Evolutionary conservation across 2,888 invertebrate genomes (phyloP), one percentile per base, ranked within the genome.

Genomic region (Agrotis segetum): DNA sequence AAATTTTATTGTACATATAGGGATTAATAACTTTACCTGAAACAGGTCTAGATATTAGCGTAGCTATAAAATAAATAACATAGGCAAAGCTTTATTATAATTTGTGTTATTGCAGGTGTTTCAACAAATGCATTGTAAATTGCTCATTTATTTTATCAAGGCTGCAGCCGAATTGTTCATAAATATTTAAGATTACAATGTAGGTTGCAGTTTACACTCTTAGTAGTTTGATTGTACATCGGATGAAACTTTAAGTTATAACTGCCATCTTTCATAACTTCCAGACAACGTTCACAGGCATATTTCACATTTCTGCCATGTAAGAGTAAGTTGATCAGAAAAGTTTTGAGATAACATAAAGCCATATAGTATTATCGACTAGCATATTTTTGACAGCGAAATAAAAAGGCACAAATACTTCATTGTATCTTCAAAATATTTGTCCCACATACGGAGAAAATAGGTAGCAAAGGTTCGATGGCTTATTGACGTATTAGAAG

Each of bases 1-100:
- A 83, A 75, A 74, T 88, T 91, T 90, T 90, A 83, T 82, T 80
- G 77, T 83, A 78, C 55, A 80, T 82, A 77, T 84, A 85, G 79
- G 75, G 74, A 62, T 84, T 71, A 67, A 55, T 72, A 82, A 83
- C 68, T 83, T 85, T 72, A 85, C 85, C 84, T 88, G 87, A 79
- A 79, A 84, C 88, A 88, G 89, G 89, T 83, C 73, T 87, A 73
- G 29, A 62, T 40, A 55, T 63, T 69, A 67, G 47, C 47, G 62
- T 67, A 82, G 64, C 58, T 73, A 60, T 68, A 63, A n/a, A 53
- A 60, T 68, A 63, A n/a, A 53, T 50, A 78, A 67, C 34, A 44
- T 59, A 73, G 61, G 65, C 46, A 14, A 65, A 46, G 24, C 47
- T 58, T 56, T 19, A 49, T 44, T 47, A 50, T 71, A 21, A 49